Evolutionary conservation across 2,113 vertebrate genomes (phyloP).

Genomic region (Hemiscyllium ocellatum): DNA sequence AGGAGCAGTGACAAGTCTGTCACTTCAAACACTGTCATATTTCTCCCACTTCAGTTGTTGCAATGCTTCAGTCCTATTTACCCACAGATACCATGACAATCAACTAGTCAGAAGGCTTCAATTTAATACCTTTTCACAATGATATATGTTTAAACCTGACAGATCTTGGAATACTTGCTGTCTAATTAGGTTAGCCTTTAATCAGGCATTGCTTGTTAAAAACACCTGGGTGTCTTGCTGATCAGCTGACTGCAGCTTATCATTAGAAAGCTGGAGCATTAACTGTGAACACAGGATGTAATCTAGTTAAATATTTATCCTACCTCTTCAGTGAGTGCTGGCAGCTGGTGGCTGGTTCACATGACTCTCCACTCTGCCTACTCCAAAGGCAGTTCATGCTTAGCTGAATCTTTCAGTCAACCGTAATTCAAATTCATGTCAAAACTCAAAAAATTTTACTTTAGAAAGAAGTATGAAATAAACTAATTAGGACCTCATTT

Average conservation of each 20-base stretch:
- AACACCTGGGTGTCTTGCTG: not conserved
- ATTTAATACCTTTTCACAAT: not conserved
- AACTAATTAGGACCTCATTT: not conserved
- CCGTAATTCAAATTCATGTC: not conserved
- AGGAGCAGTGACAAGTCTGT: not conserved
- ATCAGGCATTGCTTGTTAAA: not conserved
- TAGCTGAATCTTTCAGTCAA: not conserved
- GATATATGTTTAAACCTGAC: conserved; percentile 17
- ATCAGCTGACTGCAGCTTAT: conserved; percentile 33
- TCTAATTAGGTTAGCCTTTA: conserved; percentile 5
- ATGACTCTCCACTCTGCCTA: not conserved
- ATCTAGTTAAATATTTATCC: conserved; percentile 32
- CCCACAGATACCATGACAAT: not conserved
- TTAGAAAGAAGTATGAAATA: not conserved
- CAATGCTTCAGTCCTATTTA: not conserved
- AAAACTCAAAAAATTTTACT: not conserved
- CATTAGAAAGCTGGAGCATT: conserved; percentile 26
- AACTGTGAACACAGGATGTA: conserved; percentile 17
- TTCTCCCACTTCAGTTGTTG: not conserved
- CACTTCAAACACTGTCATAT: conserved; percentile 1
- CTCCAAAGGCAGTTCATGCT: not conserved
- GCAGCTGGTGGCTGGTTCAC: not conserved
- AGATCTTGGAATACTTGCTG: not conserved
- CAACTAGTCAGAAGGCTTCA: not conserved
- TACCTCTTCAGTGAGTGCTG: not conserved